Base-by-base conservation (phyloP, 2,888 invertebrate genomes). In the Eupsilia transversa region DNA sequence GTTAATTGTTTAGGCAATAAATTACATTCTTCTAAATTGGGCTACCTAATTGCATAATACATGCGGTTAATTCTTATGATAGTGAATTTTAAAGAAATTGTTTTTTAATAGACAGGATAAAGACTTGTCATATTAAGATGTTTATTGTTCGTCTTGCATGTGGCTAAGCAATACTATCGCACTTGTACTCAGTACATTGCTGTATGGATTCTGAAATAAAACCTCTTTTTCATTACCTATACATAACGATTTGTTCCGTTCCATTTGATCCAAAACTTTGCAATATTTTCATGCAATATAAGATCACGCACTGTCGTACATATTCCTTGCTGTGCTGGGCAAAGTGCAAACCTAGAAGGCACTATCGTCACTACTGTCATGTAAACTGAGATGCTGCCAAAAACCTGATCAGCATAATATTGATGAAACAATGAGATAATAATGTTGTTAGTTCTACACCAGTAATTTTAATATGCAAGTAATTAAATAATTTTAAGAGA, bases 181-280 rank as follows among this genome's bases (percentile, higher is more conserved):
- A 60, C 17, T 65, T 57, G 27, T 57, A 12, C 9, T 33, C 7
- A 4, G 14, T 43, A 30, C 43, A 54, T 60, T 54, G 30, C 7
- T n/a, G 9, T 30, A 12, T n/a, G 23, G 14, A 41, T 76, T 65
- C 43, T 60, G n/a, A 78, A 54, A 70, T 38, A 12, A 33, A 70
- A 79, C 33, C 27, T 71, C 3, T 20, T 77, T 68, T 71, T 46
- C 1, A 54, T 59, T 67, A n/a, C n/a, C n/a, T n/a, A n/a, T 68
- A 43, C 61, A 41, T 56, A 61, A 27, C 23, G 43, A 71, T 76
- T 76, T 54, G 54, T 72, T 76, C 61, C 79, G 79, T 79, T 72
- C 41, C 38, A 63, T 72, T 79, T 63, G 27, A 49, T 56, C 2
- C 38, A 63, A 63, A 57, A 56, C 56, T 70, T n/a, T 56, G 61